These are phyloP conservation scores for Cheilosia soror DNA, from an alignment of 2,888 invertebrate species.

Conservation along the genomic window DNA sequence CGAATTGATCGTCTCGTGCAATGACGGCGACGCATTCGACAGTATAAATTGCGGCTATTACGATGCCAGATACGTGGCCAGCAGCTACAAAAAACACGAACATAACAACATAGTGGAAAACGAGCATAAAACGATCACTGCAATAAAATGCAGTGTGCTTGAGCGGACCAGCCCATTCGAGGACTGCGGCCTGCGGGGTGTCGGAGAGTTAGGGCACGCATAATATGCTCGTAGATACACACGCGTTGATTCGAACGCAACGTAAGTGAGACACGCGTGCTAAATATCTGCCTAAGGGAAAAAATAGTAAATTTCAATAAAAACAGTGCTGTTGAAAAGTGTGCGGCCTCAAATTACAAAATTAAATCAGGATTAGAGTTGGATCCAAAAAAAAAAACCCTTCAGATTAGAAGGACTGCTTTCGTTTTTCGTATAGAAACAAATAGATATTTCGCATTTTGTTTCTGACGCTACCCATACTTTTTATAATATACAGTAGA, in stretches of 20 bases:
- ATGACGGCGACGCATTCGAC: slow-evolving; percentile 33
- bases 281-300: slow-evolving; percentile 25
- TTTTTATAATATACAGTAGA: no score
- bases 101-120: slow-evolving; percentile 34
- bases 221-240: slow-evolving; percentile 11
- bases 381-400: no score
- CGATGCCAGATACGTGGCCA: slow-evolving; percentile 43
- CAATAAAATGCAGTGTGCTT: slow-evolving; percentile 29
- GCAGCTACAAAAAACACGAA: slow-evolving; percentile 20
- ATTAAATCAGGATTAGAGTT: no score
- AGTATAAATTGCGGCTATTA: slow-evolving; percentile 47
- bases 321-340: slow-evolving; percentile 16
- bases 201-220: slow-evolving; percentile 32
- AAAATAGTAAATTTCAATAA: not conserved
- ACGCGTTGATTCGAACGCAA: slow-evolving; percentile 9
- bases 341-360: no score
- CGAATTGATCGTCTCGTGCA: slow-evolving; percentile 31
- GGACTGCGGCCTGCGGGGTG: slow-evolving; percentile 8
- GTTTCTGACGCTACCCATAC: no score
- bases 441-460: no score
- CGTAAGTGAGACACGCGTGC: slow-evolving; percentile 49
- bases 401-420: no score
- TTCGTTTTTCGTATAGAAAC: no score
- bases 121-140: slow-evolving; percentile 39
- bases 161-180: not conserved